Evolutionary conservation across 2,888 invertebrate genomes (phyloP), one percentile per base, ranked within the genome.

Genomic region (Ceratothoa steindachneri): DNA sequence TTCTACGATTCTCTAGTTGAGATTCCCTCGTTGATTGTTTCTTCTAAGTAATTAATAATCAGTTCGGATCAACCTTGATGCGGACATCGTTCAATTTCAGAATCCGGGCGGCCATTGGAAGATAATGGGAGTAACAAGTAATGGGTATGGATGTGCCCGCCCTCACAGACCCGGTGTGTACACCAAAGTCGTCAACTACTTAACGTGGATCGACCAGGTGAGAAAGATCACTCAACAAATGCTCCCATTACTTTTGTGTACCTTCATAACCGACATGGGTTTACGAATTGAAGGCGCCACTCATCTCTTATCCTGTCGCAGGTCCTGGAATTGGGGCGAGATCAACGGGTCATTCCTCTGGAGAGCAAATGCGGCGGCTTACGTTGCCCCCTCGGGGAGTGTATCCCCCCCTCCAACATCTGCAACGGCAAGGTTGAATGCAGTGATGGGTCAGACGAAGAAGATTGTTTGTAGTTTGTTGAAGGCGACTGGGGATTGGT

Each of bases 401-500:
- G 91, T 81, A 84, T 91, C 51, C 89, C 90, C 0, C 87, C 88
- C 67, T 88, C 89, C 1, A 88, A 90, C 81, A 86, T 91, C 1
- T 92, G 92, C 83, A 91, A 92, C 83, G 91, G 91, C 9, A 90
- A 89, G 82, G 87, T 90, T 77, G 92, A 92, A 83, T 92, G 92
- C 82, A 70, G 70, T 1, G 77, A 80, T 55, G 77, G 74, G 53
- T 77, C 81, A 5, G 82, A 82, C 73, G 82, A 81, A 67, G 74
- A 75, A 0, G 81, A 81, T 28, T 82, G 82, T 74, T 41, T 15
- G 41, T 41, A 41, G 41, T 15, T 41, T 15, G 5, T 41, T 41
- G 12, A 51, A 51, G 12, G 12, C 51, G 15, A 51, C 51, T 12
- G 12, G 12, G 51, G 15, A 15, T 15, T 12, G 51, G 12, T 12